Conservation (phyloP, 2,888 invertebrate species). For the Bellardia pandia region DNA sequence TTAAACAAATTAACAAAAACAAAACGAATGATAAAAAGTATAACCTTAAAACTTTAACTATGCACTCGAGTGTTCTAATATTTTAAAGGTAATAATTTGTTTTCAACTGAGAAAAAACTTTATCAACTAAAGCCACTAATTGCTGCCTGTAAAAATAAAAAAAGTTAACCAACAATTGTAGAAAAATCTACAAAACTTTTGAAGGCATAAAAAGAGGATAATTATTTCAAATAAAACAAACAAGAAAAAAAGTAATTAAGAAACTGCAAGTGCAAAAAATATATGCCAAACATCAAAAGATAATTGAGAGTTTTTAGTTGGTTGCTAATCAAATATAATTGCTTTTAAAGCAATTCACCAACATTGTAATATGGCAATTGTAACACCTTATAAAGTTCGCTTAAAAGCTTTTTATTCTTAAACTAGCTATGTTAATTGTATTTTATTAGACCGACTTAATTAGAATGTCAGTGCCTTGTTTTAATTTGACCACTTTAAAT, state of each 20-base stretch:
- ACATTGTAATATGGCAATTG: background rate
- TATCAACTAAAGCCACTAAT: constrained; percentile 27
- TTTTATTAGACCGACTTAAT: too few relatives aligned
- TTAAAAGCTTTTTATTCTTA: background rate
- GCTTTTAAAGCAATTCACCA: background rate
- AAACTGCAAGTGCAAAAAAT: background rate
- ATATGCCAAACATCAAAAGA: background rate
- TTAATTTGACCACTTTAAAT: background rate
- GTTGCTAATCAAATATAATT: background rate
- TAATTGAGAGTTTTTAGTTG: background rate
- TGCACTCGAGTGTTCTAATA: background rate
- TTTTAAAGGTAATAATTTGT: constrained; percentile 16
- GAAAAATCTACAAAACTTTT: constrained; percentile 19
- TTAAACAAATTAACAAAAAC: background rate
- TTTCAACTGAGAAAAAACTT: constrained; percentile 32
- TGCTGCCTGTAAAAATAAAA: background rate
- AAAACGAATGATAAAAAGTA: background rate
- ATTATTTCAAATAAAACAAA: background rate
- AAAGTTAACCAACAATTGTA: background rate
- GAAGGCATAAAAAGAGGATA: background rate
- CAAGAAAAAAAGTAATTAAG: constrained; percentile 25
- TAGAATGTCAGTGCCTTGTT: too few relatives aligned
- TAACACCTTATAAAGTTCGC: background rate
- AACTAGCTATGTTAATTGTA: background rate
- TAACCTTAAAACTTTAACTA: background rate